Evolutionary conservation across 2,797 vertebrate species (phyloP).

Genomic region (Chaetodon trifasciatus): DNA sequence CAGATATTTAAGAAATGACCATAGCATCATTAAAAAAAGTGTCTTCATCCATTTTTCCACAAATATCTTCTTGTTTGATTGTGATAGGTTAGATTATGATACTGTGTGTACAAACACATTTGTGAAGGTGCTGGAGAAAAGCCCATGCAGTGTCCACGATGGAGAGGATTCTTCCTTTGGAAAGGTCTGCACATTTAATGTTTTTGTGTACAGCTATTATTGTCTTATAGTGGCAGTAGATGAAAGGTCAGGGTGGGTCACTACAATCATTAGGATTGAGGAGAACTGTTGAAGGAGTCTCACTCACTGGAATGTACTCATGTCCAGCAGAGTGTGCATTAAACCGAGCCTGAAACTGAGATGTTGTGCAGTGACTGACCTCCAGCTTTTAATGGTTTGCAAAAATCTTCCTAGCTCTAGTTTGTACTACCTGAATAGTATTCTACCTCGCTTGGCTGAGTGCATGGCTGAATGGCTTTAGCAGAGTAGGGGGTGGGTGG

Average conservation of each 20-base stretch:
- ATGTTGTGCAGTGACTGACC: constrained; percentile 44
- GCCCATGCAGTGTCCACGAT: not conserved
- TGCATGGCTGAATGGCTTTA: constrained; percentile 18
- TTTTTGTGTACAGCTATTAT: not conserved
- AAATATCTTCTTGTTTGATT: too few relatives aligned
- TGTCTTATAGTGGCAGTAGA: not conserved
- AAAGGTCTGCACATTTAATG: not conserved
- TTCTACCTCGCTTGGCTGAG: constrained; percentile 20
- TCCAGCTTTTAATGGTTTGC: constrained; percentile 18
- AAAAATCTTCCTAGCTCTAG: constrained; percentile 25
- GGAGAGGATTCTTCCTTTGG: not conserved
- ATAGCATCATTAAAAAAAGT: too few relatives aligned
- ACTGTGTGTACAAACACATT: too few relatives aligned
- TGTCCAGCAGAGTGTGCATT: not conserved
- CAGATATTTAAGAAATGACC: too few relatives aligned
- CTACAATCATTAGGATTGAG: not conserved
- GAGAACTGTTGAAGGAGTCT: not conserved
- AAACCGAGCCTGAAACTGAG: not conserved
- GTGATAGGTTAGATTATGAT: too few relatives aligned
- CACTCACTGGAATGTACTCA: not conserved
- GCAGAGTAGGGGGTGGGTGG: not conserved
- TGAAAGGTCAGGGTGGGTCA: not conserved
- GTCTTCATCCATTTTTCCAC: too few relatives aligned
- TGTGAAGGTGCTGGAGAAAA: not conserved
- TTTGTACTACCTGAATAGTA: not conserved